Evolutionary conservation across 2,888 invertebrate species (phyloP), one percentile per base, ranked within the genome.

Genomic region (Bimastos eiseni): DNA sequence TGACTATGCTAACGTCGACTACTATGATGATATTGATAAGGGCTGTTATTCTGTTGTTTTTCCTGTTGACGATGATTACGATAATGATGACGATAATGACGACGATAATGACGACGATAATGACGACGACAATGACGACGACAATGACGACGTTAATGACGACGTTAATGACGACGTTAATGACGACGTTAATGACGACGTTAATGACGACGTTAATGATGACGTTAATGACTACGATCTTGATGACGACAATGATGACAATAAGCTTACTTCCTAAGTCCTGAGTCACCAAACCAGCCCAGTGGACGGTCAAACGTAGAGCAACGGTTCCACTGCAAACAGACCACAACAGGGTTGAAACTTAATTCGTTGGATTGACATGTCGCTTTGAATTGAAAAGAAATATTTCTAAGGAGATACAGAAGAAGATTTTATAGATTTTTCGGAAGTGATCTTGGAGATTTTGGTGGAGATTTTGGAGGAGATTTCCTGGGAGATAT

Each of bases 101-200:
- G 41, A 41, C 41, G 41, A 41, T 15, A 15, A 41, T 15, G 41
- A 41, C 41, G 41, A 41, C 36, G 55, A 89, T 49, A 55, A 70
- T 49, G 89, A 55, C 34, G 70, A 55, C 33, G 55, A 41, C 5
- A 4, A 33, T 33, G 89, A 44, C 30, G 34, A 49, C 49, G 55
- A 89, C 17, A 30, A 41, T 89, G 41, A 41, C 24, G 36, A 38
- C 37, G 88, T 5, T n/a, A n/a, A 86, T n/a, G 88, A 30, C n/a
- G 88, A 86, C n/a, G 88, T 5, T n/a, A n/a, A 86, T n/a, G 88
- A 86, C 37, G 88, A 86, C 37, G 88, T 30, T 86, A n/a, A n/a
- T 86, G 88, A 86, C n/a, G 88, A 86, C 4, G 88, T 30, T n/a
- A n/a, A n/a, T n/a, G 88, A 86, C 15, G 49, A 19, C 19, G 49